Conservation (phyloP, 2,113 vertebrate species). For the Stercorarius parasiticus region DNA sequence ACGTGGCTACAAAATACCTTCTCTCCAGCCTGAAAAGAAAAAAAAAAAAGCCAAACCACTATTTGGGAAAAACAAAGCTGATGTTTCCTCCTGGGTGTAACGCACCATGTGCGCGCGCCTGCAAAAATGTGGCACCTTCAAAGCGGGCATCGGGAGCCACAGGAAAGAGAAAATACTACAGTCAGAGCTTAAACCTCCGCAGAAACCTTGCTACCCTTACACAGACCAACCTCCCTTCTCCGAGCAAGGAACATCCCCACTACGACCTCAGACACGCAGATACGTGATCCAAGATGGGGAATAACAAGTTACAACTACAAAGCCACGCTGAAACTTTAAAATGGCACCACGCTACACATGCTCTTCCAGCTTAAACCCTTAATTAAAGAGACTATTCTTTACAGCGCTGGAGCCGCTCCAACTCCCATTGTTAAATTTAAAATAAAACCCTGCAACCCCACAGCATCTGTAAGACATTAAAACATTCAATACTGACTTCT, state of each 20-base stretch:
- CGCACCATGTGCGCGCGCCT: rapidly evolving
- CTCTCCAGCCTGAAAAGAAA: background rate
- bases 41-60: background rate
- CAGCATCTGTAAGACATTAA: slow-evolving; percentile 56
- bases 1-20: background rate
- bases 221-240: background rate
- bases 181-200: background rate
- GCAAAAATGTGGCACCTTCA: background rate
- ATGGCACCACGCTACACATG: slow-evolving; percentile 13
- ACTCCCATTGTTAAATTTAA: slow-evolving; percentile 55
- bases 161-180: background rate
- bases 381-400: slow-evolving; percentile 55
- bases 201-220: background rate
- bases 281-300: background rate
- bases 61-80: background rate
- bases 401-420: slow-evolving; percentile 43
- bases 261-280: background rate
- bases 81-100: background rate
- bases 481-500: slow-evolving; percentile 18
- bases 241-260: background rate
- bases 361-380: slow-evolving; percentile 29
- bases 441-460: slow-evolving; percentile 33
- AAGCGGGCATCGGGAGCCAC: background rate
- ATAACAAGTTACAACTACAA: slow-evolving; percentile 12
- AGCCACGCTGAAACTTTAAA: slow-evolving; percentile 11